Base-by-base conservation (phyloP, 2,113 vertebrate species). In the Polypterus bichir region DNA sequence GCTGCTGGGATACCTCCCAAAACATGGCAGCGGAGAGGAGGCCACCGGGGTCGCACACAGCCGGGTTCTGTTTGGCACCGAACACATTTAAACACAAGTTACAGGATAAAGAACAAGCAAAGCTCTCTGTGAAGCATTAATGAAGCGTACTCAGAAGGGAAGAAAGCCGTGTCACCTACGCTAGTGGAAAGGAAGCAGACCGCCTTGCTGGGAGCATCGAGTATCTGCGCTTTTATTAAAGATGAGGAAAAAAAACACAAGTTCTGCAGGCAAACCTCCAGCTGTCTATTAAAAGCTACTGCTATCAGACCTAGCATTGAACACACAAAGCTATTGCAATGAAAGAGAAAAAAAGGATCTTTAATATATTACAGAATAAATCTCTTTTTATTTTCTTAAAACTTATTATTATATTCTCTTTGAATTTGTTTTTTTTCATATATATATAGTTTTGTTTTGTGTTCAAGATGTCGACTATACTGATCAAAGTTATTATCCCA, bases 241-340 rank as follows among this genome's bases (percentile, higher is more conserved):
- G 87, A 93, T 92, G 91, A 97, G 88, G 27, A 90, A 95, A 91
- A 89, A 91, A 92, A 89, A 97, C 89, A 89, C 84, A 89, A 84
- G 81, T 90, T 90, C 81, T 87, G 94, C 96, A 98, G 94, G 96
- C 93, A 27, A 27, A 97, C 92, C 96, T 97, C 97, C 89, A 75
- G 92, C 93, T 92, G 90, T 98, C 91, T 97, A 97, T 91, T 91
- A 95, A 97, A 97, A 96, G 94, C 93, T 97, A 98, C 92, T 79
- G 94, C 93, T 97, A 97, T 95, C 87, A 89, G 93, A 92, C 92
- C 93, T 98, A 96, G 94, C 93, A 94, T 95, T 92, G 91, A 97
- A 97, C 96, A 98, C 96, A 98, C 94, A 98, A 95, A 97, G 92
- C 94, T 92, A 97, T 92, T 88, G 93, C 92, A 89, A 94, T 93